Evolutionary conservation across 2,888 invertebrate genomes (phyloP), one percentile per base, ranked within the genome.

Genomic region (Sericinus montela): DNA sequence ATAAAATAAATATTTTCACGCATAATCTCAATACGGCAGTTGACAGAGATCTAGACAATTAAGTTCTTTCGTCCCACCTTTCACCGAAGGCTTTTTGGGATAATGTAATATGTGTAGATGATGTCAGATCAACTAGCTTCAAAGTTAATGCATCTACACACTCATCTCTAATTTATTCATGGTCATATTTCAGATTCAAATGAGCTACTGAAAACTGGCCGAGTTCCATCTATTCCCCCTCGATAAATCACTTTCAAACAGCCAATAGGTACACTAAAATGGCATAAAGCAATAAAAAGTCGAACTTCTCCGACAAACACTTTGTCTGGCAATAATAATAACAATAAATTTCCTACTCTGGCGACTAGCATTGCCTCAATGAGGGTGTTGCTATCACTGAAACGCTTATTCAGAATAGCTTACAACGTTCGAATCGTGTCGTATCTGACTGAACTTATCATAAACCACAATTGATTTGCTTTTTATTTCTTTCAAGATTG

Each of bases 251-350:
- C 75, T 79, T 81, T 75, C 75, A 70, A 67, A 72, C 76, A 66
- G 53, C 58, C 63, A 59, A 66, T 66, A 63, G 64, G 59, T 63
- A 60, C 56, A 69, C 69, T 67, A 65, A 75, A 73, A 76, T 64
- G 69, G 75, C 68, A 78, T 75, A 77, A 76, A 75, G 75, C 69
- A 67, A 71, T 72, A 65, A 61, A 71, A 69, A 71, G 58, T 58
- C 57, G 58, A 65, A 71, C 65, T 72, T 65, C 65, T 62, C 57
- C 48, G 46, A 35, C 55, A 57, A 71, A 75, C 79, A 76, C 76
- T 80, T 78, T 77, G 74, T 67, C 67, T 61, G 63, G 71, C 75
- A 74, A 82, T 84, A 79, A 79, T 82, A 80, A 83, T 84, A 85
- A 82, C 79, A 70, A 69, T 85, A 85, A 84, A 85, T 84, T 77